Evolutionary conservation across 2,797 vertebrate genomes (phyloP).

Genomic region (Morus bassanus): DNA sequence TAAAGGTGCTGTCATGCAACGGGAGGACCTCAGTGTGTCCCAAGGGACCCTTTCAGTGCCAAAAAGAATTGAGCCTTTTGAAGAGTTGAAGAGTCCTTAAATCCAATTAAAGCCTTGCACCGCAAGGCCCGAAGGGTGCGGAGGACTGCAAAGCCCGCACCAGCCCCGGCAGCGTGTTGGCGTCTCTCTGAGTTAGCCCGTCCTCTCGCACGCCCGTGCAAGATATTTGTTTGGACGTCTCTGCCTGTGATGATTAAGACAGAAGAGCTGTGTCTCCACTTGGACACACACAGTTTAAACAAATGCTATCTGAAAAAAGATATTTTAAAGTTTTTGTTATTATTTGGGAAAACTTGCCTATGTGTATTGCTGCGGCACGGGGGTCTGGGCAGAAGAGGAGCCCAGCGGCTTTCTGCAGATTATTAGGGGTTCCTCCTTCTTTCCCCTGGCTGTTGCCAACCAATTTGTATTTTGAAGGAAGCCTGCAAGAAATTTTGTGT

Average conservation of each 20-base stretch:
- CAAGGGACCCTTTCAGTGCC: too few species aligned
- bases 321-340: background rate
- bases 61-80: rapidly evolving
- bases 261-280: background rate
- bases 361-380: background rate
- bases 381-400: background rate
- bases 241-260: background rate
- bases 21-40: background rate
- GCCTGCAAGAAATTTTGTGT: constrained; percentile 14
- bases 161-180: rapidly evolving
- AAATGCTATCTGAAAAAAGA: background rate
- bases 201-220: rapidly evolving
- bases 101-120: background rate
- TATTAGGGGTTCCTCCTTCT: background rate
- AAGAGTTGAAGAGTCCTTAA: background rate
- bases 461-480: constrained; percentile 4
- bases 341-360: background rate
- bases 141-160: background rate
- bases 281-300: background rate
- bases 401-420: background rate
- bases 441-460: background rate
- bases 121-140: background rate
- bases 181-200: rapidly evolving
- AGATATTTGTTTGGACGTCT: background rate
- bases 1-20: background rate